A percentile compares a stretch with the other conserved stretches of the same genome.
Evolutionary conservation across 2,113 vertebrate genomes (phyloP).

Genomic region (Petromus typicus): DNA sequence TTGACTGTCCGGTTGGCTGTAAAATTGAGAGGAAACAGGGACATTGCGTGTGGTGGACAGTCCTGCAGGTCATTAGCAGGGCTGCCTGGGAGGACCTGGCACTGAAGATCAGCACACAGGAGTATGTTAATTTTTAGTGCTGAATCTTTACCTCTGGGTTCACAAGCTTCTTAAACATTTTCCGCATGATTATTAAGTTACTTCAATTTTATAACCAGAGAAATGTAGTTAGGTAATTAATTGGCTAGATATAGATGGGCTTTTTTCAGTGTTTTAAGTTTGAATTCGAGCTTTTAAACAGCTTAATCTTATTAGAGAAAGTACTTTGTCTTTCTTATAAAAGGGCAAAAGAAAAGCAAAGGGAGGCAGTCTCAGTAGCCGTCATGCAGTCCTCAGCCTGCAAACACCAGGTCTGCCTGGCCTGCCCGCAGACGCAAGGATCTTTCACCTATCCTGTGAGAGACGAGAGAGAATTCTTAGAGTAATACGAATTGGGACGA

Average conservation of each 20-base stretch:
- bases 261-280: not conserved
- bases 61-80: not conserved
- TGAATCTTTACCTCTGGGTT: not conserved
- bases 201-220: not conserved
- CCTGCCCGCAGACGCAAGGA: not conserved
- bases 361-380: not conserved
- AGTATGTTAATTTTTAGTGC: not conserved
- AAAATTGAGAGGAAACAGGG: not conserved
- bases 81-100: not conserved
- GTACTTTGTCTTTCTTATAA: not conserved
- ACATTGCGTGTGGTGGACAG: not conserved
- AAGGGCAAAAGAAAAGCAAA: not conserved
- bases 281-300: not conserved
- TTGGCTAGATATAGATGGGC: not conserved
- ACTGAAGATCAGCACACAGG: not conserved
- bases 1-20: not conserved
- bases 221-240: not conserved
- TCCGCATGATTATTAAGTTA: not conserved
- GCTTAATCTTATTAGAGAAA: not conserved
- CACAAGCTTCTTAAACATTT: conserved; percentile 3
- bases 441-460: not conserved
- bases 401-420: not conserved
- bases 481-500: not conserved
- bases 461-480: not conserved
- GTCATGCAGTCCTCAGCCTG: not conserved